Evolutionary conservation across 2,113 vertebrate species (phyloP), one percentile per base, ranked within the genome.

Genomic region (Anhinga anhinga): DNA sequence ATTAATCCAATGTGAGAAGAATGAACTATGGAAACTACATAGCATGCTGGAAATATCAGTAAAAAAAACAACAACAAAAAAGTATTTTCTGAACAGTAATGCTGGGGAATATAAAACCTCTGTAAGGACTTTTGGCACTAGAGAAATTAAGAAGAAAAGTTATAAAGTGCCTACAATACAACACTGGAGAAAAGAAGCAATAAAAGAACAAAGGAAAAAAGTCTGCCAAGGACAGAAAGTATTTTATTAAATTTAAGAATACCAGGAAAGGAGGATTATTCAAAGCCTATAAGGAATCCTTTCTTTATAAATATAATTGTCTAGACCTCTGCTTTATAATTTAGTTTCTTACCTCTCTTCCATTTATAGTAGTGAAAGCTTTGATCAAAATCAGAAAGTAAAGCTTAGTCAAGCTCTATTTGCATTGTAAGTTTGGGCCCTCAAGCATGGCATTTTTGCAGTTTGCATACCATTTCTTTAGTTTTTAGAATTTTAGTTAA

Each of bases 291-390:
- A 89, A 69, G 44, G 55, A 89, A 84, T 88, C 15, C 27, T 86
- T 96, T 88, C n/a, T 78, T 81, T 86, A 88, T 83, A 86, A 91
- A 86, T 53, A 78, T 21, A 93, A 73, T 79, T 90, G 45, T 67
- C 65, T 71, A 93, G 67, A 81, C 19, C 9, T 67, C 13, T 42
- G 21, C 7, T 65, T 85, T 42, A 32, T 92, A 77, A 93, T 90
- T 93, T 85, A 50, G 22, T 85, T 80, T 91, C 61, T 69, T 74
- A 74, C 32, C 18, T 45, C 15, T 81, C 19, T 71, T 90, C 47
- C 89, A 69, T 94, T 87, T 72, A 76, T 52, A 76, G 32, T 30
- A 53, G 19, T 5, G 9, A 79, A 90, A 87, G 4, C 15, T 90
- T 84, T 83, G 55, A 91, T 86, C 27, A 78, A 92, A 82, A 92